Evolutionary conservation across 2,113 vertebrate genomes (phyloP).

Genomic region (Sebastes schlegelii): DNA sequence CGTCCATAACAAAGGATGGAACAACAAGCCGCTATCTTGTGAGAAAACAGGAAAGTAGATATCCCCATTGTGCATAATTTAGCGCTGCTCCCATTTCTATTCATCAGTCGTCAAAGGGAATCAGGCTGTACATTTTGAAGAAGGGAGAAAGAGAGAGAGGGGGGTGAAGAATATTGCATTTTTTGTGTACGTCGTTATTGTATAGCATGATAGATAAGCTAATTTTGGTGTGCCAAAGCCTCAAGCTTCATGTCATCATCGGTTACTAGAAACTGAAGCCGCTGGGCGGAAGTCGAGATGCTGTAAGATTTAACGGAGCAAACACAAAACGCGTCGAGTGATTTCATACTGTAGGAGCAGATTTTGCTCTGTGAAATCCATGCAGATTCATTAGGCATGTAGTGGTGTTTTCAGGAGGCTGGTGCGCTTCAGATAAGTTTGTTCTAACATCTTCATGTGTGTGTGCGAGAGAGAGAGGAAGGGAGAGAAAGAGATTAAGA

Average conservation of each 20-base stretch:
- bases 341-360: constrained; percentile 47
- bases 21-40: constrained; percentile 79
- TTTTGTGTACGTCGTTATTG: constrained; percentile 41
- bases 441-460: constrained; percentile 28
- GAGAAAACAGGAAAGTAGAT: constrained; percentile 84
- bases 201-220: constrained; percentile 42
- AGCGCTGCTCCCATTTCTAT: constrained; percentile 75
- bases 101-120: constrained; percentile 61
- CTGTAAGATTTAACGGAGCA: constrained; percentile 38
- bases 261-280: constrained; percentile 37
- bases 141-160: constrained; percentile 18
- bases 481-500: constrained; percentile 38
- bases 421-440: constrained; percentile 57
- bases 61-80: constrained; percentile 85
- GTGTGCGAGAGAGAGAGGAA: not conserved
- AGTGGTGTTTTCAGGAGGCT: constrained; percentile 57
- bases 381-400: constrained; percentile 68
- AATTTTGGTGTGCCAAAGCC: constrained; percentile 42
- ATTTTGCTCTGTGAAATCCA: constrained; percentile 35
- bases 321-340: constrained; percentile 54
- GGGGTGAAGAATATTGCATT: constrained; percentile 29
- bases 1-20: constrained; percentile 82
- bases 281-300: constrained; percentile 38
- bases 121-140: constrained; percentile 47
- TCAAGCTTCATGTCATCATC: constrained; percentile 56